Evolutionary conservation across 2,888 invertebrate species (phyloP).

Genomic region (Flexamia atlantica): DNA sequence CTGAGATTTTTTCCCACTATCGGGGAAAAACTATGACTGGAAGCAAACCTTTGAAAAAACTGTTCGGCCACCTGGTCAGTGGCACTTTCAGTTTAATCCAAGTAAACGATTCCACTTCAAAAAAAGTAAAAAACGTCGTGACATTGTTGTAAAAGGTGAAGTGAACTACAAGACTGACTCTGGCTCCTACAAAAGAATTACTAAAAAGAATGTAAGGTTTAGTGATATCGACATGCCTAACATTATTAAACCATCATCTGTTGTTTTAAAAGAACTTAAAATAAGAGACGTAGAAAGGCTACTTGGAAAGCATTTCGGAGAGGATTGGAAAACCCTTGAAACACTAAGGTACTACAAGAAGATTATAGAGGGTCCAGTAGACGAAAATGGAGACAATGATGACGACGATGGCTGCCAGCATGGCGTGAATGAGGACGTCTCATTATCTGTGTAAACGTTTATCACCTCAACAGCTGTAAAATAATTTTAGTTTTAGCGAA

Average conservation of each 20-base stretch:
- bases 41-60: neutral
- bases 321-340: neutral
- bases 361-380: neutral
- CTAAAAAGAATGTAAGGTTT: neutral
- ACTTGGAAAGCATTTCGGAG: constrained; percentile 28
- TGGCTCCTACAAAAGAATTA: neutral
- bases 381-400: neutral
- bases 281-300: neutral
- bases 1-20: neutral
- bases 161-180: neutral
- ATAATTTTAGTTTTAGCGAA: no score
- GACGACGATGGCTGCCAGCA: neutral
- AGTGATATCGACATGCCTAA: neutral
- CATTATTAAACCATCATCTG: neutral
- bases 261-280: neutral
- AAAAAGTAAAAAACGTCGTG: neutral
- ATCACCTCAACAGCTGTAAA: neutral
- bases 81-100: constrained; percentile 52
- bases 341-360: constrained; percentile 22
- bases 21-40: constrained; percentile 11
- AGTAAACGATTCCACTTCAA: constrained; percentile 37
- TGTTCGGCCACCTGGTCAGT: neutral
- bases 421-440: neutral
- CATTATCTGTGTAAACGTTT: neutral
- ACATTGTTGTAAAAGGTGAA: constrained; percentile 17